Evolutionary conservation across 2,113 vertebrate genomes (phyloP).

Genomic region (Monarcha castaneiventris): DNA sequence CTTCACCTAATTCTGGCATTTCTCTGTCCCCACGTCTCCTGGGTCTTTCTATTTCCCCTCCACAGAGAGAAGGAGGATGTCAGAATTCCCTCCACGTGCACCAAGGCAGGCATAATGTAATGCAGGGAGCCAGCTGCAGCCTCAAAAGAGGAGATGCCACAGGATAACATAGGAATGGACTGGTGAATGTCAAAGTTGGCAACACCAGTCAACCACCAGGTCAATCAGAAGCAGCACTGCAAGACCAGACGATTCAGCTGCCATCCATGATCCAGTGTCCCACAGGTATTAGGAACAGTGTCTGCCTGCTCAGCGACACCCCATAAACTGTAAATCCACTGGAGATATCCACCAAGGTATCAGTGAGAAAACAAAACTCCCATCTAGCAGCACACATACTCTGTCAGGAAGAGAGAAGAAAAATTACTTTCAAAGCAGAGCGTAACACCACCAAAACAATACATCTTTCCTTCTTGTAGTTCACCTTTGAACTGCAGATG

Average conservation of each 20-base stretch:
- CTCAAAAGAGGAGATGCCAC: neutral
- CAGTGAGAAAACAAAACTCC: neutral
- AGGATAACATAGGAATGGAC: neutral
- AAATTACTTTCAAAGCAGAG: neutral
- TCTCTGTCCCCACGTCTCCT: neutral
- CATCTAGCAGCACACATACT: rapidly evolving
- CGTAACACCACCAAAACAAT: neutral
- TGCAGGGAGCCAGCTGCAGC: neutral
- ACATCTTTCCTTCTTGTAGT: neutral
- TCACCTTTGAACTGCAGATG: constrained; percentile 3
- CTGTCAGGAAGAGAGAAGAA: neutral
- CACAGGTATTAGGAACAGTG: neutral
- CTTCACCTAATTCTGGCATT: neutral
- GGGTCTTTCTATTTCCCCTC: neutral
- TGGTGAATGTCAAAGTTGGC: neutral
- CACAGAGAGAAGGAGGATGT: rapidly evolving
- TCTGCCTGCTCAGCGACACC: neutral
- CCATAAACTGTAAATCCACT: neutral
- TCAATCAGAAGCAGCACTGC: neutral
- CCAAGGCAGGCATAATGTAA: neutral
- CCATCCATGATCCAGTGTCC: neutral
- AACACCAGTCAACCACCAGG: neutral
- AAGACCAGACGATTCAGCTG: neutral
- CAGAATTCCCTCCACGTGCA: neutral
- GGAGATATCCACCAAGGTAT: neutral